Evolutionary conservation across 2,113 vertebrate genomes (phyloP).

Genomic region (Platichthys stellatus): DNA sequence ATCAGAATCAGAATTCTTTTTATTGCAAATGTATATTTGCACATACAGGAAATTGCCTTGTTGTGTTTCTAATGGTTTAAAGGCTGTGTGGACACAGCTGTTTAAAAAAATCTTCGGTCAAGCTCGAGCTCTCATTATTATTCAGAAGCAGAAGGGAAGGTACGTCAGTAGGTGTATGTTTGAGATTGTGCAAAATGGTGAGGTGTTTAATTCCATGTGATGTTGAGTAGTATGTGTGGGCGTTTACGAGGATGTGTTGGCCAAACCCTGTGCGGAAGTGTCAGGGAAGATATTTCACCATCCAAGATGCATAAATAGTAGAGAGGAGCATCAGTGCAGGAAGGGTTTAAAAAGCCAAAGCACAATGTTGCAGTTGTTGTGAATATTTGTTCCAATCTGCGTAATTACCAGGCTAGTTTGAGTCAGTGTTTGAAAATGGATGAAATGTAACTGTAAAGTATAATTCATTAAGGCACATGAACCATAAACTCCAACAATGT

Average conservation of each 20-base stretch:
- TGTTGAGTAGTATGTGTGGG: conserved; percentile 67
- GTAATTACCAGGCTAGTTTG: not conserved
- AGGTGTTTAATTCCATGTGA: conserved; percentile 48
- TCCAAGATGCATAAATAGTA: conserved; percentile 36
- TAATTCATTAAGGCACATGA: not conserved
- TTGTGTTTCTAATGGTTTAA: conserved; percentile 25
- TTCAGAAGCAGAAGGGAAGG: conserved; percentile 25
- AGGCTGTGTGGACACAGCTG: conserved; percentile 27
- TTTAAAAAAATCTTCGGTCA: conserved; percentile 44
- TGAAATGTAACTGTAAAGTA: not conserved
- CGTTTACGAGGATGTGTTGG: conserved; percentile 50
- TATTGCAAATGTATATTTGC: too few species aligned
- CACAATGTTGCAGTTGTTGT: not conserved
- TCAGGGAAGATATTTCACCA: conserved; percentile 64
- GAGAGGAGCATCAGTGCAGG: conserved; percentile 12
- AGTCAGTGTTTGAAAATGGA: not conserved
- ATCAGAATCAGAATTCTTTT: too few species aligned
- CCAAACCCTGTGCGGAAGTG: conserved; percentile 59
- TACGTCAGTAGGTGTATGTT: conserved; percentile 37
- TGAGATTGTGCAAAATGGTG: conserved; percentile 31
- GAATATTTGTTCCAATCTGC: not conserved
- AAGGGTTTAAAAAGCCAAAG: conserved; percentile 5
- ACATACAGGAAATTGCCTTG: too few species aligned
- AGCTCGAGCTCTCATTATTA: conserved; percentile 27
- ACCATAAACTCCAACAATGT: not conserved